Evolutionary conservation across 2,797 vertebrate species (phyloP).

Genomic region (Falco novaeseelandiae): DNA sequence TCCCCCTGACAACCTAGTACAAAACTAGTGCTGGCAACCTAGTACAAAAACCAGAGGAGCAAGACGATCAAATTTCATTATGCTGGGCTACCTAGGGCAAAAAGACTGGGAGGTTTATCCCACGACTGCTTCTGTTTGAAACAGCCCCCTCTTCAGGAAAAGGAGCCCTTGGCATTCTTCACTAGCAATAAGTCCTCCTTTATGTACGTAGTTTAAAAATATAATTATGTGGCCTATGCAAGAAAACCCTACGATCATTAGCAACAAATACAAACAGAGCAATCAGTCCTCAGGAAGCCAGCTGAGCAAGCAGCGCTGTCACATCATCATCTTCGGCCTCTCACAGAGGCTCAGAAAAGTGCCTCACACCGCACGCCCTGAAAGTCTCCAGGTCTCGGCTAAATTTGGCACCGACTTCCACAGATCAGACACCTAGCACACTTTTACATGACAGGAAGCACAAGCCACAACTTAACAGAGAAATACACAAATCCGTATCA

Average conservation of each 20-base stretch:
- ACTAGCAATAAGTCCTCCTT: background rate
- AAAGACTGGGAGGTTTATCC: background rate
- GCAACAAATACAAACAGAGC: background rate
- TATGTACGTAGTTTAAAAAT: background rate
- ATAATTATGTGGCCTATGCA: background rate
- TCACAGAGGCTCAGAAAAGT: background rate
- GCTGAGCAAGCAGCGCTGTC: background rate
- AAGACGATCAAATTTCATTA: background rate
- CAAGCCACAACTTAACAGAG: background rate
- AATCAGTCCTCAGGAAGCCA: background rate
- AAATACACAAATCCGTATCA: background rate
- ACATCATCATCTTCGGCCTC: background rate
- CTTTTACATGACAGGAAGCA: background rate
- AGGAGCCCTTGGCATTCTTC: background rate
- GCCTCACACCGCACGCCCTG: background rate
- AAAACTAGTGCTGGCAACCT: background rate
- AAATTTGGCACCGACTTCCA: background rate
- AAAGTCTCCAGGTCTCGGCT: background rate
- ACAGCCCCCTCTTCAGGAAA: background rate
- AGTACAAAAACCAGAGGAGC: background rate
- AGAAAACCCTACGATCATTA: background rate
- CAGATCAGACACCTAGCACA: background rate
- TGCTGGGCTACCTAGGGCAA: background rate
- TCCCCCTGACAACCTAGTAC: background rate
- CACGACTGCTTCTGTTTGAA: background rate